These are phyloP conservation scores for Rosalia funebris DNA, from an alignment of 2,888 invertebrate species.

Conservation along the genomic window DNA sequence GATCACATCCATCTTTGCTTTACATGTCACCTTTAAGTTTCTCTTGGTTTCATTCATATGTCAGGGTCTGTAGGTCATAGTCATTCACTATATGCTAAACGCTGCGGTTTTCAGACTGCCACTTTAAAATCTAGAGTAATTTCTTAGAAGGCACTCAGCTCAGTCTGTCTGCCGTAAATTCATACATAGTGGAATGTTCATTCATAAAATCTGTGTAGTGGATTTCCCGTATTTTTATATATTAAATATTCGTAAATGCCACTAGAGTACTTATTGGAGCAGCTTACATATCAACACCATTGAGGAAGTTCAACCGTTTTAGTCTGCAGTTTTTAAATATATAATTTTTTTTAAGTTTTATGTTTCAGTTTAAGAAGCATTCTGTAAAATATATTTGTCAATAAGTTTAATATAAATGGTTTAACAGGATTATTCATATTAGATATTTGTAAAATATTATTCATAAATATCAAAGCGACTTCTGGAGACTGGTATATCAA, in stretches of 20 bases:
- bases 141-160: constrained; percentile 21
- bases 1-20: constrained; percentile 22
- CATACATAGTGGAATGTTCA: constrained; percentile 4
- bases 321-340: too few relatives aligned
- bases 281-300: too few relatives aligned
- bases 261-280: too few relatives aligned
- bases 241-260: not conserved
- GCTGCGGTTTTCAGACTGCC: constrained; percentile 22
- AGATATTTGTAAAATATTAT: too few relatives aligned
- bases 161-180: constrained; percentile 12
- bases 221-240: not conserved
- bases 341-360: too few relatives aligned
- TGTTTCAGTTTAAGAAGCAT: too few relatives aligned
- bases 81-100: constrained; percentile 26
- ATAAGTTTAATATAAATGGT: too few relatives aligned
- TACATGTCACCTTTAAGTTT: constrained; percentile 27
- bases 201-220: constrained; percentile 11
- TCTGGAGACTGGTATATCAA: too few relatives aligned
- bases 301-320: too few relatives aligned
- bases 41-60: constrained; percentile 24
- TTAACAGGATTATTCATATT: too few relatives aligned
- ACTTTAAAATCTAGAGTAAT: constrained; percentile 23
- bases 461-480: too few relatives aligned
- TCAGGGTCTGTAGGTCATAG: constrained; percentile 26
- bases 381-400: too few relatives aligned